Evolutionary conservation across 2,113 vertebrate species (phyloP), one percentile per base, ranked within the genome.

Genomic region (Gadus macrocephalus): DNA sequence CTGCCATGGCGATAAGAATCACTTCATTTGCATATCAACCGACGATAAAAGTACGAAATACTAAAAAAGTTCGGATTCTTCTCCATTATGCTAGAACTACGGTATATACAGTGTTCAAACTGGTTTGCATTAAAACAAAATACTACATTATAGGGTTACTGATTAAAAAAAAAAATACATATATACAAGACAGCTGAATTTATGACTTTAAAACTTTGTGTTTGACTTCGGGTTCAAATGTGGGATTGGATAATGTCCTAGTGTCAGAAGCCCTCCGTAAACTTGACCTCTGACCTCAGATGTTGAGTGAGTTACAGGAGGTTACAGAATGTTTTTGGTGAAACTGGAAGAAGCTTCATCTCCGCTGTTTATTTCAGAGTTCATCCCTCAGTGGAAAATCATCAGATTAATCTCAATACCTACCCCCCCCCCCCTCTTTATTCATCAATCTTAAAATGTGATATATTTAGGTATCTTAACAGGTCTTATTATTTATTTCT

Each of bases 401-500:
- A 69, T 68, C 62, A 53, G 42, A 38, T 62, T 68, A 49, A 67
- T 72, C 78, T 74, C 75, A 70, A 69, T 69, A 70, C 17, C 73
- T 31, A 53, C 72, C 76, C 80, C 38, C 42, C 42, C 12, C 42
- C 42, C 42, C 71, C 74, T 55, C 76, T 85, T 81, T 64, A 69
- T 78, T 86, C 86, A 65, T 85, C 15, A n/a, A 16, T 16, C 84
- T 88, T 78, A 82, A 86, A 84, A 86, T 89, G 82, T 88, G 81
- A 89, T 87, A 84, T 86, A 86, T 87, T 85, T 89, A 89, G 81
- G 81, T 89, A 87, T 91, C 55, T 89, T 90, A 91, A 90, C 84
- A 81, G 83, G 74, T 81, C 83, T 58, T 81, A 81, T 83, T 86
- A 90, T 92, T 91, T 91, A 88, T 90, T 87, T 86, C 75, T 83